These are phyloP conservation scores for Alouatta palliata DNA, from an alignment of 2,113 vertebrate genomes.

Conservation along the genomic window DNA sequence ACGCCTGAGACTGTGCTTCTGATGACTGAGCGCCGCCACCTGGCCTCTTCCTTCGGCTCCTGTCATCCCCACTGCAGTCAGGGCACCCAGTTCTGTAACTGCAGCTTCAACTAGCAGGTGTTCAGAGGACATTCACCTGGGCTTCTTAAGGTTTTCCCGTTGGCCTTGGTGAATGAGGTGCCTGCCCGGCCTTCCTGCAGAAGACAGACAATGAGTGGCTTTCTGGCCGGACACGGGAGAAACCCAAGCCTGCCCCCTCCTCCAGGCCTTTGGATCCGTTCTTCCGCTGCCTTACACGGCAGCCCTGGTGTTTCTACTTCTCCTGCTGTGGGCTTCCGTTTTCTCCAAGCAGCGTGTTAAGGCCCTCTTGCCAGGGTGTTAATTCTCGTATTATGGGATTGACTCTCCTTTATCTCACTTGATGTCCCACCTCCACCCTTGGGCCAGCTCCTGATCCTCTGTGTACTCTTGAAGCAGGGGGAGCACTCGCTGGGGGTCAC, in stretches of 20 bases:
- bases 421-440: rapidly evolving
- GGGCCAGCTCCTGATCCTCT: background rate
- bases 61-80: background rate
- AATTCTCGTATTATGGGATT: background rate
- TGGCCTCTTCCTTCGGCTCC: background rate
- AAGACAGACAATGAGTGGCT: background rate
- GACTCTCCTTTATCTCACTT: background rate
- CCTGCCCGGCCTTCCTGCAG: background rate
- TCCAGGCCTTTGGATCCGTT: background rate
- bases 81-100: background rate
- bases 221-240: background rate
- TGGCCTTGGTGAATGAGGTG: background rate
- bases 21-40: rapidly evolving
- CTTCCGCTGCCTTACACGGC: background rate
- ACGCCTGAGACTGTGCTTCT: background rate
- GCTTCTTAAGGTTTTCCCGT: background rate
- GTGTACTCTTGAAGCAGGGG: background rate
- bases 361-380: background rate
- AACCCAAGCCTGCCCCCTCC: background rate
- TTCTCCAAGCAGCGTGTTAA: background rate
- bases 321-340: rapidly evolving
- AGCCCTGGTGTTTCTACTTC: background rate
- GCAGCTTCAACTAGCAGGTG: background rate
- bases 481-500: background rate
- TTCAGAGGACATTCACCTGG: background rate